phyloP scores from a whole-genome alignment of 2,113 vertebrate genomes.

The Platichthys stellatus region DNA sequence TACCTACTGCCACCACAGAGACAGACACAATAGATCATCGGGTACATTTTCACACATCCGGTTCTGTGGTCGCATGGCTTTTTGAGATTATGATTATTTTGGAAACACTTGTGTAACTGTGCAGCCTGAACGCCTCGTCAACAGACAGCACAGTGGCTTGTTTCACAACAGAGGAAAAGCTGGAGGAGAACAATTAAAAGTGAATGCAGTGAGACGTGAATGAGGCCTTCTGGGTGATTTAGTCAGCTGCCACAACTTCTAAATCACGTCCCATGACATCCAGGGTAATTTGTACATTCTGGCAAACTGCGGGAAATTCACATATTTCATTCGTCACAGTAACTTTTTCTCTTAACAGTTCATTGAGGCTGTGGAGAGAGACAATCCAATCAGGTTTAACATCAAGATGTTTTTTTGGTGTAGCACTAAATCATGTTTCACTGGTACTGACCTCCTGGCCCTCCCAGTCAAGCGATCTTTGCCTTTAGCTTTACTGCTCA shows the following conservation, averaged over 20 bases:
- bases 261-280: constrained; percentile 55
- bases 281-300: constrained; percentile 45
- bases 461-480: constrained; percentile 95
- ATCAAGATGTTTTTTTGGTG: neutral
- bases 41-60: constrained; percentile 3
- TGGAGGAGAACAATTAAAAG: neutral
- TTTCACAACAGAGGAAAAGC: constrained; percentile 33
- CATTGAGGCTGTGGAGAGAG: constrained; percentile 1
- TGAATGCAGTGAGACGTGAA: constrained; percentile 11
- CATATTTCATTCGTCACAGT: constrained; percentile 5
- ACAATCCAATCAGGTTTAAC: constrained; percentile 10
- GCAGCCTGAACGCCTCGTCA: constrained; percentile 17
- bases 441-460: constrained; percentile 88
- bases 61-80: neutral
- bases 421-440: neutral
- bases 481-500: constrained; percentile 90
- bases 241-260: constrained; percentile 52
- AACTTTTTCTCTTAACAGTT: neutral
- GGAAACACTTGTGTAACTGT: constrained; percentile 14
- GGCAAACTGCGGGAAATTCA: constrained; percentile 39
- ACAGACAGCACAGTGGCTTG: constrained; percentile 20
- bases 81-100: constrained; percentile 7
- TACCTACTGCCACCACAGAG: neutral
- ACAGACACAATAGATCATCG: constrained; percentile 13
- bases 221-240: constrained; percentile 47